Conservation (phyloP, 1,140 invertebrate species). For the Harpegnathos saltator region DNA sequence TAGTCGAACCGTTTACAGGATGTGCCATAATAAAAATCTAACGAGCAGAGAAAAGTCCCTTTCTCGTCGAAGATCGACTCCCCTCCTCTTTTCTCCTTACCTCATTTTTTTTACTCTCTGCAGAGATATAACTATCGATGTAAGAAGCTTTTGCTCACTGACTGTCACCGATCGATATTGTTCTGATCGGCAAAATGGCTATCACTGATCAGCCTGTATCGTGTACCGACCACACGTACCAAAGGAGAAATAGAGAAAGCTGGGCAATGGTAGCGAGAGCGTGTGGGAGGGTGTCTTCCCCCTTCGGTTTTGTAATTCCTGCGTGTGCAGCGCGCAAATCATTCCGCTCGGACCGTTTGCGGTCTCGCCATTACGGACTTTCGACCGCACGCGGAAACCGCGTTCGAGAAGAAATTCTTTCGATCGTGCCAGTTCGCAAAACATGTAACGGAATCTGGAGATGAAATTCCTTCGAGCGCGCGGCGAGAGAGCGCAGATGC, state of each 20-base stretch:
- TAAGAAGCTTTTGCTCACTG: background rate
- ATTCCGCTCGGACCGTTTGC: constrained; percentile 55
- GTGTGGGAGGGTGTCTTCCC: constrained; percentile 16
- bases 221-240: constrained; percentile 26
- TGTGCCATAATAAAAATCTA: background rate
- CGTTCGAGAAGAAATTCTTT: constrained; percentile 72
- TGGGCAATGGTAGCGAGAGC: constrained; percentile 44
- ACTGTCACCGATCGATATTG: background rate
- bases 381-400: constrained; percentile 66
- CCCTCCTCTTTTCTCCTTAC: background rate
- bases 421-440: constrained; percentile 69
- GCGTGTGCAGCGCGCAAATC: constrained; percentile 57
- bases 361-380: constrained; percentile 69
- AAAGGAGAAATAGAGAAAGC: constrained; percentile 49
- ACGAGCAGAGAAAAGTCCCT: background rate
- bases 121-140: background rate
- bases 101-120: background rate
- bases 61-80: background rate
- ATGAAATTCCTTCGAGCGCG: constrained; percentile 69
- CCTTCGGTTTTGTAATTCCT: constrained; percentile 64
- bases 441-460: constrained; percentile 68
- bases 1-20: background rate
- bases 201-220: constrained; percentile 28
- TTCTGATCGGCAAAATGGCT: background rate
- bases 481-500: constrained; percentile 44